Conservation (phyloP, 2,113 vertebrate species). For the Isurus oxyrinchus region DNA sequence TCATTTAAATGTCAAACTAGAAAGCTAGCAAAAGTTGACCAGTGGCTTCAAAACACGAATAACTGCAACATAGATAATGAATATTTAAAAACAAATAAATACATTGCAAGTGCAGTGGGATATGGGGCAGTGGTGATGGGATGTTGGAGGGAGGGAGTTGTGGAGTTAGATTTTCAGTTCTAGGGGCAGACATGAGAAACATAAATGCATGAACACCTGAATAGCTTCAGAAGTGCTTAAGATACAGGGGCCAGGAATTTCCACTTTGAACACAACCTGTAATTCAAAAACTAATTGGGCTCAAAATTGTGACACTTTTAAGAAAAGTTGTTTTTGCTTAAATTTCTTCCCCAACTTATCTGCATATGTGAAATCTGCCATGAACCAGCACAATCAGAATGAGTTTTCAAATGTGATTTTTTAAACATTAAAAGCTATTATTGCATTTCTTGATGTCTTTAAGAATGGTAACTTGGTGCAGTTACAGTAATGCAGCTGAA, state of each 20-base stretch:
- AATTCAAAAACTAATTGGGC: not conserved
- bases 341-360: not conserved
- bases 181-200: not conserved
- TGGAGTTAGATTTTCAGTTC: not conserved
- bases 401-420: not conserved
- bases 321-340: not conserved
- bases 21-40: not conserved
- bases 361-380: not conserved
- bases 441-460: not conserved
- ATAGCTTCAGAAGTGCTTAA: not conserved
- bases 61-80: too few relatives aligned
- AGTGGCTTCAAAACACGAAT: not conserved
- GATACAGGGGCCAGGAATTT: not conserved
- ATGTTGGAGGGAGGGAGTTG: not conserved
- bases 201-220: not conserved
- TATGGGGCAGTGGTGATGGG: not conserved
- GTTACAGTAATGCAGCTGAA: not conserved
- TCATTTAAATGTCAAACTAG: not conserved
- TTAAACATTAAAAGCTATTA: not conserved
- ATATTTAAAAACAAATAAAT: not conserved
- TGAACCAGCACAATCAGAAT: not conserved
- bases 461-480: not conserved
- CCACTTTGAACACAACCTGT: not conserved
- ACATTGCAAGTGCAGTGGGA: not conserved
- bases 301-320: not conserved